Conservation (phyloP, 2,113 vertebrate species). For the Percina caprodes region DNA sequence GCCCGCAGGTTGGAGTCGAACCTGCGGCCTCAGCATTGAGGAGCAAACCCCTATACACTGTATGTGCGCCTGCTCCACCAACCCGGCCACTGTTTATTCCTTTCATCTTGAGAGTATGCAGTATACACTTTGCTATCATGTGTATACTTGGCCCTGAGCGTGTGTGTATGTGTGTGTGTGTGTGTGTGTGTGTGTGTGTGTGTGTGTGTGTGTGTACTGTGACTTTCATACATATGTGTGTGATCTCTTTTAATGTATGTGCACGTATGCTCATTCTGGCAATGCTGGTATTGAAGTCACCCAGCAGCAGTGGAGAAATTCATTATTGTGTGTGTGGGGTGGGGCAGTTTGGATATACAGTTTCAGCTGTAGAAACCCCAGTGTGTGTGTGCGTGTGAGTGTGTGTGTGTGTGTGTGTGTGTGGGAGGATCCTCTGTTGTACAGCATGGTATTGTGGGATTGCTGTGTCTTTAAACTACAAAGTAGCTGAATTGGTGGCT, state of each 20-base stretch:
- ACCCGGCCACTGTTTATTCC: not conserved
- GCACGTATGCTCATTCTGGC: conserved; percentile 19
- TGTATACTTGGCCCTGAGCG: conserved; percentile 23
- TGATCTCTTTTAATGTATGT: conserved; percentile 23
- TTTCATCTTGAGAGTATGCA: conserved; percentile 49
- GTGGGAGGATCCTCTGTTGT: conserved; percentile 39
- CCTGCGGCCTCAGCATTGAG: no score
- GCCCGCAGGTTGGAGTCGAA: no score
- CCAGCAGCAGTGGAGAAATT: conserved; percentile 25
- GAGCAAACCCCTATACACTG: no score
- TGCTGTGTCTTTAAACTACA: conserved; percentile 53
- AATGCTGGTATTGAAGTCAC: conserved; percentile 2
- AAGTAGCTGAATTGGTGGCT: conserved; percentile 57
- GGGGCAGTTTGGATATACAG: not conserved
- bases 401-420: conserved; percentile 4
- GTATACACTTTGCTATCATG: not conserved
- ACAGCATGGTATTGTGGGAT: conserved; percentile 44
- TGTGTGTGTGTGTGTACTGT: conserved; percentile 25
- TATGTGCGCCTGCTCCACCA: no score
- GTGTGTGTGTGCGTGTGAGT: not conserved
- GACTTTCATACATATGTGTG: not conserved
- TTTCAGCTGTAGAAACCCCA: conserved; percentile 42
- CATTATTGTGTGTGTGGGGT: conserved; percentile 28
- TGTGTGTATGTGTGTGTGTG: conserved; percentile 25
- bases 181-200: conserved; percentile 19